These are phyloP conservation scores for Asteroscopus sphinx DNA, from an alignment of 2,888 invertebrate species.

Conservation along the genomic window DNA sequence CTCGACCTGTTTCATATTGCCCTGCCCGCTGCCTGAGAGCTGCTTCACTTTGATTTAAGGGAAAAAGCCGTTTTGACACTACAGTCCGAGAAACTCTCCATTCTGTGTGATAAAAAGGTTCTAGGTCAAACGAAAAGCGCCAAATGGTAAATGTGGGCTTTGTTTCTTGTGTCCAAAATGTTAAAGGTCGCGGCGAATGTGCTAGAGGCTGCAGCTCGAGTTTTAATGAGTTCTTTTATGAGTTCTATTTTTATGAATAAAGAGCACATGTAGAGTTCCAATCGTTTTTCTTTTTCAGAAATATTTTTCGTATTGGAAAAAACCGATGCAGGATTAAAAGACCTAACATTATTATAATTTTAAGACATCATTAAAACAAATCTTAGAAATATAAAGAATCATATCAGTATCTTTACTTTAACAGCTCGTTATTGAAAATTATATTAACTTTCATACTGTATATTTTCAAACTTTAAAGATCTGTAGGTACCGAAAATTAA, in stretches of 20 bases:
- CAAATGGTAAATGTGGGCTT: slow-evolving; percentile 59
- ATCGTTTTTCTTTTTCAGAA: slow-evolving; percentile 4
- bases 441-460: too few relatives aligned
- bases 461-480: too few relatives aligned
- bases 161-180: slow-evolving; percentile 45
- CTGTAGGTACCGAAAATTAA: too few relatives aligned
- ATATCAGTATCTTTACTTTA: too few relatives aligned
- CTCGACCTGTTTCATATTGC: slow-evolving; percentile 88
- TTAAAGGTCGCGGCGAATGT: slow-evolving; percentile 38
- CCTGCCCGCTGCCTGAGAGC: slow-evolving; percentile 83
- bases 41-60: slow-evolving; percentile 88
- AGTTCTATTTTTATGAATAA: slow-evolving; percentile 28
- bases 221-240: slow-evolving; percentile 51
- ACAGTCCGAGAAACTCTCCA: slow-evolving; percentile 71
- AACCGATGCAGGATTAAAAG: too few relatives aligned
- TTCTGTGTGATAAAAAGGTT: slow-evolving; percentile 68
- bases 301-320: too few relatives aligned
- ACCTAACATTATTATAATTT: too few relatives aligned
- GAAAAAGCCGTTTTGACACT: slow-evolving; percentile 84
- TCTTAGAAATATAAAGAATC: too few relatives aligned
- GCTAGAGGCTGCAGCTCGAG: slow-evolving; percentile 42
- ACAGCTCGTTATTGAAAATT: too few relatives aligned
- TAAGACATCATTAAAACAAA: too few relatives aligned
- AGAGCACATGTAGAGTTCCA: background rate
- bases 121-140: slow-evolving; percentile 65